These are phyloP conservation scores for Tachina lurida DNA, from an alignment of 2,888 invertebrate genomes.

Conservation along the genomic window DNA sequence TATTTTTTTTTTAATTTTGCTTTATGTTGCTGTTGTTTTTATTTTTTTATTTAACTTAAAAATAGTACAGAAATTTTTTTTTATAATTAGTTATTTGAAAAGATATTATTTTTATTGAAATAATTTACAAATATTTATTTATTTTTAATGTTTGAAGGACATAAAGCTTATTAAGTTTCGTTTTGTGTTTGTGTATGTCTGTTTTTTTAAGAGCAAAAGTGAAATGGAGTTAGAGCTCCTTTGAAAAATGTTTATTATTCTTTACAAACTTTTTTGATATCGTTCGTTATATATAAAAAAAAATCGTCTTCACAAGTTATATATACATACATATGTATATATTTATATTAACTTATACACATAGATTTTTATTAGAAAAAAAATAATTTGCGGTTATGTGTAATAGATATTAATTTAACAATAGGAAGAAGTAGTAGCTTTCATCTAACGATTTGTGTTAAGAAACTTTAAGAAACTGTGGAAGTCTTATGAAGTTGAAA, in stretches of 20 bases:
- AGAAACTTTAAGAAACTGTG: constrained; percentile 28
- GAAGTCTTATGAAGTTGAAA: constrained; percentile 42
- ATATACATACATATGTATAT: not conserved
- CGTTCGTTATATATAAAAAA: constrained; percentile 50
- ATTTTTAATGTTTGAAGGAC: constrained; percentile 54
- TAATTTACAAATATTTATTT: constrained; percentile 65
- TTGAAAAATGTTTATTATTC: constrained; percentile 45
- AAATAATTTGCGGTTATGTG: constrained; percentile 53
- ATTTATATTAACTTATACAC: constrained; percentile 37
- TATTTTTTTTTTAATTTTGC: constrained; percentile 43
- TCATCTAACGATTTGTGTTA: constrained; percentile 27
- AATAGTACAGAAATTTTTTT: constrained; percentile 57
- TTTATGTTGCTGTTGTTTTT: constrained; percentile 63
- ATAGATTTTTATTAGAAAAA: constrained; percentile 7
- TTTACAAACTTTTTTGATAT: constrained; percentile 47
- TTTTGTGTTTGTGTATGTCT: constrained; percentile 15
- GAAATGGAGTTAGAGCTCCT: constrained; percentile 47
- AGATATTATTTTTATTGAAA: constrained; percentile 54
- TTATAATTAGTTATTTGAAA: constrained; percentile 51
- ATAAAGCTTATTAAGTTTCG: constrained; percentile 70
- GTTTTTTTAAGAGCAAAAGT: constrained; percentile 22
- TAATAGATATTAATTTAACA: constrained; percentile 49
- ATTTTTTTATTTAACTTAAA: constrained; percentile 62
- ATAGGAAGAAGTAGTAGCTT: constrained; percentile 61
- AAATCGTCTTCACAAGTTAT: constrained; percentile 53